phyloP scores from a whole-genome alignment of 2,113 vertebrate species.

The Falco punctatus region DNA sequence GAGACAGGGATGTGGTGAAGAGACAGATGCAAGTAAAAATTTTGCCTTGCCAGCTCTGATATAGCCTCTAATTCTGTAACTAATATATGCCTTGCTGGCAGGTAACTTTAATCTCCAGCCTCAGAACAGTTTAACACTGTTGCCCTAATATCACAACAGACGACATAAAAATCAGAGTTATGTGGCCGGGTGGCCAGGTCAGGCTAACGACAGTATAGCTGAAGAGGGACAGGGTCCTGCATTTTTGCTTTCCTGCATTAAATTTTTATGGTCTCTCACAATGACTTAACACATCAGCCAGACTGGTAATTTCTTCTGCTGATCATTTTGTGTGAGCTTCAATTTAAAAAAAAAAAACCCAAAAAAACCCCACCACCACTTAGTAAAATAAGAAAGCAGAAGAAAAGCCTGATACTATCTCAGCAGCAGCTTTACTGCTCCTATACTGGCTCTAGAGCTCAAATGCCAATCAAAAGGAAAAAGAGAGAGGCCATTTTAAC shows the following conservation, averaged over 20 bases:
- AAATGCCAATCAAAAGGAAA: neutral
- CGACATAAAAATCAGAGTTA: neutral
- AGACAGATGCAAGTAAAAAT: neutral
- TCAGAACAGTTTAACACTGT: neutral
- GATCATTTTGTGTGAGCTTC: conserved; percentile 16
- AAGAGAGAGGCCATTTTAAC: neutral
- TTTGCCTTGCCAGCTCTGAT: neutral
- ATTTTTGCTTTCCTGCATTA: neutral
- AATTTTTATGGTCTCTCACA: conserved; percentile 2
- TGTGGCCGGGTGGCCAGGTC: neutral
- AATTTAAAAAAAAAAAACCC: neutral
- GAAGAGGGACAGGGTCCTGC: neutral
- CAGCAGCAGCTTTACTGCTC: neutral
- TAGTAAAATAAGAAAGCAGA: conserved; percentile 17
- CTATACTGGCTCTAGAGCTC: neutral
- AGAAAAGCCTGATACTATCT: neutral
- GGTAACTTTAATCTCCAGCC: neutral
- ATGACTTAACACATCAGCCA: conserved; percentile 28
- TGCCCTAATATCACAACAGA: neutral
- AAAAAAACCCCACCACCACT: neutral
- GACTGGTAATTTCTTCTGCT: conserved; percentile 26
- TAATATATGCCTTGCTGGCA: neutral
- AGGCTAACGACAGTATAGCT: neutral
- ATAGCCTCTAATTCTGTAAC: neutral
- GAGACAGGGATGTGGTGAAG: neutral